Percentiles rank a stretch among this genome's conserved stretches.
These are phyloP conservation scores for Amniataba percoides DNA, from an alignment of 2,797 vertebrate species.

Conservation along the genomic window DNA sequence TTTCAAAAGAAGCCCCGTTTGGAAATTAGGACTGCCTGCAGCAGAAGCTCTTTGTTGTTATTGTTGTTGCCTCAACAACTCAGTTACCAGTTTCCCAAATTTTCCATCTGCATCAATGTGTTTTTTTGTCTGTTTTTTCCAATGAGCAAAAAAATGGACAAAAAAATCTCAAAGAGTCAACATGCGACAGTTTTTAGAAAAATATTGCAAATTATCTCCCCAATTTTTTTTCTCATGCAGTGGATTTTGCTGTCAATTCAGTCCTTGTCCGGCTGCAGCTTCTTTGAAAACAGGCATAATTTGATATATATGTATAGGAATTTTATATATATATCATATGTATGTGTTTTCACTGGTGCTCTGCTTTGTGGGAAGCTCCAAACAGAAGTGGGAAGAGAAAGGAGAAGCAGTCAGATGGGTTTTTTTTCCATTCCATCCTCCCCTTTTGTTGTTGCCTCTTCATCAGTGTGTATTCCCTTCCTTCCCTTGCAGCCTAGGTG, in stretches of 20 bases:
- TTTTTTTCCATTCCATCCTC: constrained; percentile 71
- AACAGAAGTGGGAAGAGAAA: constrained; percentile 74
- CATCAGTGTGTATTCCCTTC: constrained; percentile 71
- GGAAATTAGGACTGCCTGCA: constrained; percentile 70
- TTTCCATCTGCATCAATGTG: constrained; percentile 56
- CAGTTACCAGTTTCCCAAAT: constrained; percentile 51
- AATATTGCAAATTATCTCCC: constrained; percentile 69
- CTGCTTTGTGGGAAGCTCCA: constrained; percentile 83
- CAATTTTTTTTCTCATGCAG: constrained; percentile 49
- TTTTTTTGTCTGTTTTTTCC: constrained; percentile 26
- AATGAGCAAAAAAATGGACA: constrained; percentile 38
- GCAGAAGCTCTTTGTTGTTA: constrained; percentile 61
- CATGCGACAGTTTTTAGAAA: constrained; percentile 73
- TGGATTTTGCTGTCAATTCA: constrained; percentile 70
- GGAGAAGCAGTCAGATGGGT: constrained; percentile 64
- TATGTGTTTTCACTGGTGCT: constrained; percentile 90
- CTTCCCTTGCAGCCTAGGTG: constrained; percentile 51
- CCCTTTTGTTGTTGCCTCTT: constrained; percentile 58
- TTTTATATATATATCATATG: constrained; percentile 90
- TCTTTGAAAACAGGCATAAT: constrained; percentile 89
- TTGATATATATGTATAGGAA: constrained; percentile 90
- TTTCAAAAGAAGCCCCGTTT: constrained; percentile 80
- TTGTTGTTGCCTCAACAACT: constrained; percentile 58
- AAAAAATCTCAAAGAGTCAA: constrained; percentile 62
- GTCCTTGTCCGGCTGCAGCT: constrained; percentile 82